Base-by-base conservation (phyloP, 2,797 vertebrate genomes). In the Thripadectes ignobilis region DNA sequence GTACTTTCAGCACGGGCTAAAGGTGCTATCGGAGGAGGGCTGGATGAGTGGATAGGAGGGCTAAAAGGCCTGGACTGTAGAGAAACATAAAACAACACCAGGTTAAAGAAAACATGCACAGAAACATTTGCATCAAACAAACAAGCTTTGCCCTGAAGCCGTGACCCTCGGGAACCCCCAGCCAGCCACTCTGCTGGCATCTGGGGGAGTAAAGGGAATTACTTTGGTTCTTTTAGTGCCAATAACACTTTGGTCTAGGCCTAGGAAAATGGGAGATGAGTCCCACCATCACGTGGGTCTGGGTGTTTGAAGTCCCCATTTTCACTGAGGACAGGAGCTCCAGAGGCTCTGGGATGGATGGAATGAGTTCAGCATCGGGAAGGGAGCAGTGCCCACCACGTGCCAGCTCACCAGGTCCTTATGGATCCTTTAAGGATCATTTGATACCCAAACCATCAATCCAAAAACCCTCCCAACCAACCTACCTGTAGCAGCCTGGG, bases 1-100 rank as follows among this genome's bases (percentile, higher is more conserved):
- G 99, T 99, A 98, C 99, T 99, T 95, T 99, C 99, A 16, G 99
- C 99, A 49, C 99, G 98, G 87, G 99, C 99, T 96, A 99, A 95
- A 54, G 99, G 99, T 38, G 99, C 99, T 54, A 99, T 98, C 38
- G 99, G 99, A 51, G 99, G 99, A 71, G 99, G 99, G 96, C 99
- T 99, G 97, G 99, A 98, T 12, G 99, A 99, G 88, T 99, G 99
- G 58, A 99, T 97, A 14, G 99, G 99, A 34, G 99, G 99, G 93
- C 99, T 99, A 97, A 99, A 99, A 68, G 99, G 98, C 93, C 99
- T 98, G 91, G 98, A 98, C 99, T 99, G 98, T 19, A 95, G 92
- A 93, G 89, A 97, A 95, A 97, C 95, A 97, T 51, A 96, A 93
- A 97, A 93, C 15, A 89, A 74, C 54, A 81, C 9, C 80, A 67